These are phyloP conservation scores for Hyposmocoma kahamanoa DNA, from an alignment of 1,140 invertebrate species.

Conservation along the genomic window DNA sequence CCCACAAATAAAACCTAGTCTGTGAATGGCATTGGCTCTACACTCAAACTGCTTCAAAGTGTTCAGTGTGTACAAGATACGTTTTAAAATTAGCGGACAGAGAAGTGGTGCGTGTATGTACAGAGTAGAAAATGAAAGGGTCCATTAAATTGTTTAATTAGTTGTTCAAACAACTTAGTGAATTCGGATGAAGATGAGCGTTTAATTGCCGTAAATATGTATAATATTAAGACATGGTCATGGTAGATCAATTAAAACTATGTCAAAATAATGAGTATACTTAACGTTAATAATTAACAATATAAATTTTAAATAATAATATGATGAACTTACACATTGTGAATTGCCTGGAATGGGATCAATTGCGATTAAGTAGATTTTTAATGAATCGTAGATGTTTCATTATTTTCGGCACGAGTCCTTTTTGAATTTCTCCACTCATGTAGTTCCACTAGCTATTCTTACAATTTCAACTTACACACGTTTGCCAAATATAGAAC, in stretches of 20 bases:
- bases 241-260: slow-evolving; percentile 7
- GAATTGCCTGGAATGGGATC: slow-evolving; percentile 67
- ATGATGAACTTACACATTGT: slow-evolving; percentile 26
- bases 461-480: too few species aligned
- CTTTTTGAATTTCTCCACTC: too few species aligned
- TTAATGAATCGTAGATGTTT: slow-evolving; percentile 14
- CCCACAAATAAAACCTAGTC: neutral
- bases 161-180: slow-evolving; percentile 10
- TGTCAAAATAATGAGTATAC: slow-evolving; percentile 15
- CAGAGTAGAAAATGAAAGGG: slow-evolving; percentile 54
- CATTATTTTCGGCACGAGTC: slow-evolving; percentile 2
- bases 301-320: neutral
- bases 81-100: neutral
- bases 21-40: neutral
- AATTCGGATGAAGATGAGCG: slow-evolving; percentile 1
- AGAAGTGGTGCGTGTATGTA: slow-evolving; percentile 11
- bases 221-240: too few species aligned
- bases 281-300: neutral
- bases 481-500: too few species aligned
- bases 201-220: too few species aligned
- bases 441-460: too few species aligned
- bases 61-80: slow-evolving; percentile 13
- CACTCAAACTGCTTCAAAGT: slow-evolving; percentile 6
- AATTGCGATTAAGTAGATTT: slow-evolving; percentile 63
- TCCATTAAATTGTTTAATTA: slow-evolving; percentile 56